Conservation (phyloP, 2,888 invertebrate species). For the Subacronicta megacephala region DNA sequence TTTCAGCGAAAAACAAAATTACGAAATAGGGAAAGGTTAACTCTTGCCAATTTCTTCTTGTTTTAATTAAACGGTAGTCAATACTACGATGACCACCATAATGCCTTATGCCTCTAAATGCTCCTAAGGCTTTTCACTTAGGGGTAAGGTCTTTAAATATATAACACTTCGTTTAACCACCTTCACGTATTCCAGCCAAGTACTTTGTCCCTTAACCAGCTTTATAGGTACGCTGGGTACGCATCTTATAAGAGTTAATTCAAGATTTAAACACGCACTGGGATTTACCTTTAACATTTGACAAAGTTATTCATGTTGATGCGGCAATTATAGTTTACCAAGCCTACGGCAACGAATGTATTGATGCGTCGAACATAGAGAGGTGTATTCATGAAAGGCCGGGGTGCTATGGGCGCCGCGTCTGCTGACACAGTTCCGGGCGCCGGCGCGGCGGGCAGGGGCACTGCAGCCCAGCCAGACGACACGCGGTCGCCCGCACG, state of each 20-base stretch:
- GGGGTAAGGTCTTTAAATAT: constrained; percentile 15
- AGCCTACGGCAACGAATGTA: constrained; percentile 74
- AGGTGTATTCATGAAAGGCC: constrained; percentile 80
- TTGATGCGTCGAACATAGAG: constrained; percentile 78
- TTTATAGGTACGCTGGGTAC: too few relatives aligned
- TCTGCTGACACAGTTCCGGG: constrained; percentile 86
- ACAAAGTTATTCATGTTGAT: constrained; percentile 44
- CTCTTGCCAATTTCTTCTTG: too few relatives aligned
- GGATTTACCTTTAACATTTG: constrained; percentile 24
- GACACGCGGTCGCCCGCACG: constrained; percentile 81
- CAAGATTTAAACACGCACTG: constrained; percentile 4
- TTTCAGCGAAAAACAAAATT: too few relatives aligned
- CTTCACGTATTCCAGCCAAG: too few relatives aligned
- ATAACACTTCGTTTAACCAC: too few relatives aligned
- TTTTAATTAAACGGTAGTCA: constrained; percentile 53
- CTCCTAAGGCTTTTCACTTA: constrained; percentile 49
- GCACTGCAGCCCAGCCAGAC: constrained; percentile 84
- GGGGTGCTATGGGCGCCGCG: constrained; percentile 80
- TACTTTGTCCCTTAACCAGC: constrained; percentile 26
- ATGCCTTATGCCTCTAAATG: constrained; percentile 31
- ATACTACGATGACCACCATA: too few relatives aligned
- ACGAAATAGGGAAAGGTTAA: too few relatives aligned
- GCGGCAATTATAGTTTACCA: constrained; percentile 64
- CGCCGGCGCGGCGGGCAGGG: constrained; percentile 85
- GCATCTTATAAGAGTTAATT: constrained; percentile 9